phyloP scores from a whole-genome alignment of 2,797 vertebrate species.

The Pterois miles region DNA sequence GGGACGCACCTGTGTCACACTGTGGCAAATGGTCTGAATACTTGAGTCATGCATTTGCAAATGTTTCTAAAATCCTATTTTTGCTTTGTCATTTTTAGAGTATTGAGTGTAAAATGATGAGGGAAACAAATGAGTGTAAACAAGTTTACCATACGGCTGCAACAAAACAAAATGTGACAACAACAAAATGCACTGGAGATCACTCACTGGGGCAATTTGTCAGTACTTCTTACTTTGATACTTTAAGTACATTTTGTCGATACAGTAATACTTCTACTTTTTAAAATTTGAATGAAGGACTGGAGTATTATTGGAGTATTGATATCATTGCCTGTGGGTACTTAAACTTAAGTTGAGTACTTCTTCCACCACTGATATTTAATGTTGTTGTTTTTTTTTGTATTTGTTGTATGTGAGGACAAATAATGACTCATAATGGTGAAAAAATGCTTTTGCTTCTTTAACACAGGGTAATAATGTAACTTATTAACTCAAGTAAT shows the following conservation, averaged over 20 bases:
- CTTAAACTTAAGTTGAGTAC: background rate
- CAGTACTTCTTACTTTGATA: background rate
- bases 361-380: background rate
- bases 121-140: background rate
- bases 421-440: background rate
- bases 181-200: background rate
- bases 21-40: background rate
- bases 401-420: background rate
- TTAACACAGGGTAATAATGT: background rate
- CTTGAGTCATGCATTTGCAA: background rate
- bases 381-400: background rate
- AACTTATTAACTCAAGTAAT: background rate
- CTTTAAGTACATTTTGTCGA: background rate
- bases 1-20: background rate
- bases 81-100: background rate
- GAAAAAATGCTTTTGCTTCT: background rate
- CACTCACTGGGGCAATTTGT: background rate
- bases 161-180: background rate
- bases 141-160: background rate
- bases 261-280: background rate
- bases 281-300: background rate
- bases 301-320: no score
- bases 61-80: background rate
- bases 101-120: background rate
- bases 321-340: no score